Evolutionary conservation across 1,140 invertebrate species (phyloP).

Genomic region (Listronotus bonariensis): DNA sequence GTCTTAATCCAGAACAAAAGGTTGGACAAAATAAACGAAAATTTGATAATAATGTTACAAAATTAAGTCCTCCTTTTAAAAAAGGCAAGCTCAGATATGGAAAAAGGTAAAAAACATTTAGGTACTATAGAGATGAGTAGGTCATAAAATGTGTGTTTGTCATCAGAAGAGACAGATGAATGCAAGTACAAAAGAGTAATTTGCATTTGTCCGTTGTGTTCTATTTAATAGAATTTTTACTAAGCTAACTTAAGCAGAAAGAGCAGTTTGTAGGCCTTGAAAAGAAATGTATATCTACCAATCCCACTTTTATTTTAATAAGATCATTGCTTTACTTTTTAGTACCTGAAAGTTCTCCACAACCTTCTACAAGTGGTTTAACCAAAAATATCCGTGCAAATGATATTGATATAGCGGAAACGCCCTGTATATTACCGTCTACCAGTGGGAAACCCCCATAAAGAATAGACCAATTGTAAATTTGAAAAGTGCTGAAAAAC

Average conservation of each 20-base stretch:
- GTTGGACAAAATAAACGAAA: not conserved
- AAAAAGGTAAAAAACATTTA: no score
- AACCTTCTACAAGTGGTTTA: conserved; percentile 6
- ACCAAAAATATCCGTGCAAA: not conserved
- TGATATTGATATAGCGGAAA: not conserved
- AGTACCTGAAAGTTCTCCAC: not conserved
- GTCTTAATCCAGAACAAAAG: not conserved
- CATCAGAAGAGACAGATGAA: no score
- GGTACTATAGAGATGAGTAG: no score
- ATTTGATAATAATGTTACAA: not conserved
- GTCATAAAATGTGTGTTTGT: no score
- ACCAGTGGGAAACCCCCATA: not conserved
- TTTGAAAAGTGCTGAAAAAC: conserved; percentile 17
- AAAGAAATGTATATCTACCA: no score
- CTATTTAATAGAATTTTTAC: no score
- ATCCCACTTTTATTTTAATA: no score
- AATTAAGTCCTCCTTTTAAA: not conserved
- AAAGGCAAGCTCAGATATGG: not conserved
- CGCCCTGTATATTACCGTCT: not conserved
- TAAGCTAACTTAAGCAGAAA: no score
- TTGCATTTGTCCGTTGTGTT: no score
- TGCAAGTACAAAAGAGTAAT: no score
- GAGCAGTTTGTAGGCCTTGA: no score
- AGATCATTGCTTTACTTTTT: no score
- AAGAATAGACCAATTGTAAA: conserved; percentile 6